phyloP scores from a whole-genome alignment of 2,113 vertebrate genomes.

The Cebus imitator region DNA sequence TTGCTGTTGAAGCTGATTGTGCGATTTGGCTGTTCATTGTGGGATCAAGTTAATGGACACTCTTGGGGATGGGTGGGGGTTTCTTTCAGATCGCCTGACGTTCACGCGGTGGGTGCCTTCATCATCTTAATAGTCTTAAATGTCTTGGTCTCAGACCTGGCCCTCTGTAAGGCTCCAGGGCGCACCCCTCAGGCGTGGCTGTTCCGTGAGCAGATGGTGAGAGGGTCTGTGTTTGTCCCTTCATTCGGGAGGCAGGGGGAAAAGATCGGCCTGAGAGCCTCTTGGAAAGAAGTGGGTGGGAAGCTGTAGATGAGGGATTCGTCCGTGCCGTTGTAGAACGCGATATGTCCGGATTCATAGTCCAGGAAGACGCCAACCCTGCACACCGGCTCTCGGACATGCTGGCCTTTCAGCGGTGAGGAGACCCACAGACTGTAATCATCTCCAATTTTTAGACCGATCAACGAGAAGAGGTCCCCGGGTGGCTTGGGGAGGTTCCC shows the following conservation, averaged over 20 bases:
- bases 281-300: conserved; percentile 56
- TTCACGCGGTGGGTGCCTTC: background rate
- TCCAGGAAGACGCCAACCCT: conserved; percentile 73
- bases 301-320: conserved; percentile 73
- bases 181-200: background rate
- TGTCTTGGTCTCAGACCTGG: background rate
- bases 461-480: conserved; percentile 68
- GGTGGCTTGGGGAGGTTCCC: conserved; percentile 64
- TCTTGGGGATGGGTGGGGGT: background rate
- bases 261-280: conserved; percentile 65
- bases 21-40: background rate
- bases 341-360: conserved; percentile 70
- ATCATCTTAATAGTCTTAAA: background rate
- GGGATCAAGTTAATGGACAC: background rate
- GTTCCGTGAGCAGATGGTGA: conserved; percentile 61
- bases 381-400: conserved; percentile 59
- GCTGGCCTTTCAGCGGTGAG: conserved; percentile 70
- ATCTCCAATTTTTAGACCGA: conserved; percentile 66
- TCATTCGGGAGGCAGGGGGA: conserved; percentile 76
- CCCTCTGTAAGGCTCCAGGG: background rate
- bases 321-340: conserved; percentile 60
- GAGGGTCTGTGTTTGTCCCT: conserved; percentile 65
- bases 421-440: conserved; percentile 75
- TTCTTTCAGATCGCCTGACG: background rate
- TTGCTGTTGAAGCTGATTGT: background rate